phyloP scores from a whole-genome alignment of 2,888 invertebrate genomes.

The Galeruca laticollis region DNA sequence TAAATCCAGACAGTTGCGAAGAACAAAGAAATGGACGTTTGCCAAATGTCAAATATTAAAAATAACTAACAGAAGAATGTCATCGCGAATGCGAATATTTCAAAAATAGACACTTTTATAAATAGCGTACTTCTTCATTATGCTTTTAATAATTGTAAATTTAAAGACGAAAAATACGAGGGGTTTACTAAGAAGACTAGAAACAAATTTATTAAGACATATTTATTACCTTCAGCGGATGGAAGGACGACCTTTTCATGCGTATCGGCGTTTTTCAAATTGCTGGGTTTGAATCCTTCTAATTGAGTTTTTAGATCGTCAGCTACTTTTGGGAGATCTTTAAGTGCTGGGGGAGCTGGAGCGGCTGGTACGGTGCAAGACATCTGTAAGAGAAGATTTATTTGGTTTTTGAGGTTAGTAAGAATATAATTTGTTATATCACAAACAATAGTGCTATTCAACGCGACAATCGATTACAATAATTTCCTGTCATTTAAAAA shows the following conservation, averaged over 20 bases:
- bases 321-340: conserved; percentile 92
- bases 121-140: too few species aligned
- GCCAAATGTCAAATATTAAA: conserved; percentile 32
- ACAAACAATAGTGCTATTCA: too few species aligned
- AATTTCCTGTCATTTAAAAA: too few species aligned
- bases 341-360: conserved; percentile 82
- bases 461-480: too few species aligned
- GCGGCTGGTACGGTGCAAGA: conserved; percentile 68
- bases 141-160: too few species aligned
- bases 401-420: too few species aligned
- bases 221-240: conserved; percentile 85
- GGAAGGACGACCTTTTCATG: conserved; percentile 93
- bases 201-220: background rate
- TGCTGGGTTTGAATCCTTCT: conserved; percentile 89
- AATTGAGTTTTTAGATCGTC: conserved; percentile 90
- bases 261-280: conserved; percentile 89
- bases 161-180: background rate
- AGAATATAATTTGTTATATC: too few species aligned
- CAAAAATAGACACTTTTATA: conserved; percentile 2
- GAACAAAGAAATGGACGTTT: conserved; percentile 18
- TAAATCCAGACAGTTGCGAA: background rate
- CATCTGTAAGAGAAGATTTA: conserved; percentile 59
- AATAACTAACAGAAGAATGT: conserved; percentile 26
- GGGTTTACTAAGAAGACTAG: background rate
- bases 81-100: background rate